phyloP scores from a whole-genome alignment of 2,888 invertebrate species.

The Unio delphinus region DNA sequence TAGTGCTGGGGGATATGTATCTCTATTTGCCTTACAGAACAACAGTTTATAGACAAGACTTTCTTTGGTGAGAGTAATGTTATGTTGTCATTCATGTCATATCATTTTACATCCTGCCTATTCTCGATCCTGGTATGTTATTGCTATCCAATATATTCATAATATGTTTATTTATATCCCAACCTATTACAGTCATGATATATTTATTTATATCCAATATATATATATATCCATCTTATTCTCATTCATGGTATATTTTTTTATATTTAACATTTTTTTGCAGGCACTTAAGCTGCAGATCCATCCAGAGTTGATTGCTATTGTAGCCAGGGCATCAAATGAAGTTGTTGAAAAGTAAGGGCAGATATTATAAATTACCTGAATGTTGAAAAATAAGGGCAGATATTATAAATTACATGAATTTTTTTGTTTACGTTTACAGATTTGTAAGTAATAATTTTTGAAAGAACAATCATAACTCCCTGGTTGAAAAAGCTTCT shows the following conservation, averaged over 20 bases:
- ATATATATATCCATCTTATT: too few species aligned
- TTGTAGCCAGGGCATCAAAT: slow-evolving; percentile 85
- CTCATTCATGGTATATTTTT: neutral
- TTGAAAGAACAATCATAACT: too few species aligned
- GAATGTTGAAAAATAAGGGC: slow-evolving; percentile 52
- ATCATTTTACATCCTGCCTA: too few species aligned
- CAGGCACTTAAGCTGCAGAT: slow-evolving; percentile 87
- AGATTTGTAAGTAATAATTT: neutral
- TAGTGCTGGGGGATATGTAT: too few species aligned
- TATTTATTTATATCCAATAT: too few species aligned
- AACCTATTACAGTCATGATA: too few species aligned
- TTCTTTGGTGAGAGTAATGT: neutral
- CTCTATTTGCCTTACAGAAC: too few species aligned
- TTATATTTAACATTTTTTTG: slow-evolving; percentile 2
- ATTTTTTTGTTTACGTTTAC: neutral
- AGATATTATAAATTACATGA: neutral
- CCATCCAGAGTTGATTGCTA: slow-evolving; percentile 84
- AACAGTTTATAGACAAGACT: too few species aligned
- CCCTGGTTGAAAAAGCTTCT: too few species aligned
- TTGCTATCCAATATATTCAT: too few species aligned
- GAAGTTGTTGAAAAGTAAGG: slow-evolving; percentile 75
- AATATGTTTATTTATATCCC: too few species aligned
- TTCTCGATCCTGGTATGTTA: too few species aligned
- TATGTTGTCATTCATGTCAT: neutral
- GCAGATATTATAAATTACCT: neutral